Base-by-base conservation (phyloP, 37 sponge, comb jelly and placozoan species). In the Bolinopsis microptera region DNA sequence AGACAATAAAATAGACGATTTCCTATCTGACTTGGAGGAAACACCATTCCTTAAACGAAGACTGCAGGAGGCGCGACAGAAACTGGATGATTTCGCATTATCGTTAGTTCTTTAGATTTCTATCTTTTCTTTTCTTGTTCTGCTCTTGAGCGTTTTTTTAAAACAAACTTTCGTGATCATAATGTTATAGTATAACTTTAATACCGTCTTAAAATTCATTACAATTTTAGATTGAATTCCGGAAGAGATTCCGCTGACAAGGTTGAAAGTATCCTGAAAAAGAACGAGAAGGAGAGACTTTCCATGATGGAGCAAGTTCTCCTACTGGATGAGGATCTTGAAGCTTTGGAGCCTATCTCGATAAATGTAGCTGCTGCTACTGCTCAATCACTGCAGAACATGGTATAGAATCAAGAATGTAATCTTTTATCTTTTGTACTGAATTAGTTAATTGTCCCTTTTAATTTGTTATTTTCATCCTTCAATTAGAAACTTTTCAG, bases 301-400 rank as follows among this genome's bases (percentile, higher is more conserved):
- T 35, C 34, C 26, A 24, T 86, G 2, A 9, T 86, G 48, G 90
- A 86, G 23, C 48, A 86, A 18, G 21, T 86, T 9, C 90, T 86
- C 90, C 61, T 39, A 48, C 48, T 41, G 26, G 61, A 41, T 22
- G 90, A 86, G 30, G 90, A 86, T 3, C 34, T 86, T n/a, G 22
- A 1, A 3, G 90, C 41, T 39, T 48, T 86, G 5, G 90, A 86
- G 0, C 90, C 90, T 2, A 86, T 86, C 90, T 86, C 90, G 5
- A 48, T 86, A 0, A 86, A 86, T 38, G 90, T 86, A 26, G 90
- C 90, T 26, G 36, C 90, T 26, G 90, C 90, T 41, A 86, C 90
- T 1, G 90, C 61, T 5, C 90, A 86, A 30, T 86, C 90, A 22
- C 90, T 86, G 0, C 90, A 86, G 35, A 34, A 35, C 27, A 86